A percentile compares a stretch with the other conserved stretches of the same genome.
phyloP scores from a whole-genome alignment of 1,140 invertebrate genomes.

The Adoxophyes honmai region DNA sequence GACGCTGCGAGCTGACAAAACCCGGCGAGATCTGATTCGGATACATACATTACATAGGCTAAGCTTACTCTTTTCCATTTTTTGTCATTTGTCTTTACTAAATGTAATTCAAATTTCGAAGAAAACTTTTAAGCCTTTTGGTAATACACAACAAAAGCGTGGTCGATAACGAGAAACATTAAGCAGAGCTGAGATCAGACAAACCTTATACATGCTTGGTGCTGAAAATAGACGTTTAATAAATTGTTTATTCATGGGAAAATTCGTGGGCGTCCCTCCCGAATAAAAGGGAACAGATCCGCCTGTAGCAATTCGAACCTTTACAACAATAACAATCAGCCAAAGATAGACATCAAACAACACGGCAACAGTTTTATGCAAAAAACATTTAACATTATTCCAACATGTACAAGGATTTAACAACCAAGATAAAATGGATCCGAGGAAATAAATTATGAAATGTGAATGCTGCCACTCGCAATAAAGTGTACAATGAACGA shows the following conservation, averaged over 20 bases:
- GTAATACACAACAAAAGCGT: no score
- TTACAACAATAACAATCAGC: not conserved
- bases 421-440: not conserved
- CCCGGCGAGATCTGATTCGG: no score
- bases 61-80: no score
- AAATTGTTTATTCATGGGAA: conserved; percentile 11
- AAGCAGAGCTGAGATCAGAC: conserved; percentile 7
- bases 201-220: not conserved
- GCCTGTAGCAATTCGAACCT: not conserved
- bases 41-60: no score
- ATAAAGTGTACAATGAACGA: conserved; percentile 18
- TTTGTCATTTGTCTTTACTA: no score
- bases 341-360: conserved; percentile 1
- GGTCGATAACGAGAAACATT: not conserved
- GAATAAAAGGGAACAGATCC: conserved; percentile 14
- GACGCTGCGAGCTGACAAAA: no score
- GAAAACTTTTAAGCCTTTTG: no score
- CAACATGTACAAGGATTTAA: not conserved
- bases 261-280: conserved; percentile 10
- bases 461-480: not conserved
- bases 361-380: not conserved
- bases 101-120: no score
- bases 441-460: not conserved
- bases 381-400: not conserved
- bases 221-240: conserved; percentile 15